phyloP scores from a whole-genome alignment of 1,140 invertebrate genomes.

The Drosophila persimilis region DNA sequence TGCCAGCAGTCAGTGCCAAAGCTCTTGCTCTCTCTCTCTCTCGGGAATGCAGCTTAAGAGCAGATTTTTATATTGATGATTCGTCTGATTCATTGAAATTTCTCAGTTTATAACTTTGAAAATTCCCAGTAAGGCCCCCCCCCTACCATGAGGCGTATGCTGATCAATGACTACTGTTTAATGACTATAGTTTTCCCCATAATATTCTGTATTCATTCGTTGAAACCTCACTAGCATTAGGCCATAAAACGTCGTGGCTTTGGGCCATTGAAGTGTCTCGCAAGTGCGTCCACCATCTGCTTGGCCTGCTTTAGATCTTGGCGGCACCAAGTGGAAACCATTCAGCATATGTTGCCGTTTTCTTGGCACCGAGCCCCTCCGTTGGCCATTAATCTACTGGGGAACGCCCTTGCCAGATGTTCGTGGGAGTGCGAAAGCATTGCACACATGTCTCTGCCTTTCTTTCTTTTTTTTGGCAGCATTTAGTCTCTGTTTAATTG shows the following conservation, averaged over 20 bases:
- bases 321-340: not conserved
- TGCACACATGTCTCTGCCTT: conserved; percentile 55
- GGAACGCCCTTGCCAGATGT: conserved; percentile 36
- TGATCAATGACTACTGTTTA: no score
- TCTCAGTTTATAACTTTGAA: no score
- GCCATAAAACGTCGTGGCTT: conserved; percentile 1
- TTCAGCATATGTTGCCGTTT: conserved; percentile 32
- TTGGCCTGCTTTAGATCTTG: not conserved
- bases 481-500: conserved; percentile 56
- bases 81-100: no score
- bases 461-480: conserved; percentile 30
- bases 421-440: conserved; percentile 38
- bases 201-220: not conserved
- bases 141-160: no score
- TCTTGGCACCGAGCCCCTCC: conserved; percentile 28
- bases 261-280: conserved; percentile 8
- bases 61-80: no score
- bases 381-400: conserved; percentile 38
- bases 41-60: no score
- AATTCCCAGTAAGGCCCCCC: no score
- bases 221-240: not conserved
- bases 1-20: no score
- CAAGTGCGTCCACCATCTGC: conserved; percentile 14
- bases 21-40: no score
- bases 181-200: no score